phyloP scores from a whole-genome alignment of 2,797 vertebrate genomes.

The Tadarida brasiliensis region DNA sequence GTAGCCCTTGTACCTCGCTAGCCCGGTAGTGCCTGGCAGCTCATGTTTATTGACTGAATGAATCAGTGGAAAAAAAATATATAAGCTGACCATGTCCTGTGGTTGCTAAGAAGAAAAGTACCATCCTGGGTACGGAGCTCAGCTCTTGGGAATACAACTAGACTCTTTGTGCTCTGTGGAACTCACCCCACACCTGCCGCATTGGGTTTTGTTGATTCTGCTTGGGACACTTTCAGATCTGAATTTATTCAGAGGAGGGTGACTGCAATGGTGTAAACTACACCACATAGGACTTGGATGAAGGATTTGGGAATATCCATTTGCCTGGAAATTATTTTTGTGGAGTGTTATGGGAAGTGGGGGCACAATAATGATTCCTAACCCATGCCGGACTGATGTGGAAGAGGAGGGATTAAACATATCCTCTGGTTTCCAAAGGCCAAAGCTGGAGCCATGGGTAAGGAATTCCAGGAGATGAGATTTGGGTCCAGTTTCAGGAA shows the following conservation, averaged over 20 bases:
- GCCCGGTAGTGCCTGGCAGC: background rate
- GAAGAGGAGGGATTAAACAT: background rate
- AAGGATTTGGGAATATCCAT: background rate
- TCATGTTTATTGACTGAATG: background rate
- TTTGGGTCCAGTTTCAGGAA: background rate
- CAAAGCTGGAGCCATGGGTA: background rate
- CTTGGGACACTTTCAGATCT: background rate
- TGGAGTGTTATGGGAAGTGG: background rate
- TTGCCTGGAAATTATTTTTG: conserved; percentile 28
- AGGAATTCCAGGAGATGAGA: background rate
- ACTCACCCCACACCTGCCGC: background rate
- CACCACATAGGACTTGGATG: background rate
- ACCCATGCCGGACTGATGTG: background rate
- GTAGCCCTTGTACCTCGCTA: background rate
- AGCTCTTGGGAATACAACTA: background rate
- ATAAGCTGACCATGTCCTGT: background rate
- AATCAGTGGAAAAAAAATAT: conserved; percentile 7
- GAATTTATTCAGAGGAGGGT: background rate
- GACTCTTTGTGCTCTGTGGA: background rate
- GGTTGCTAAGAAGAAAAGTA: background rate
- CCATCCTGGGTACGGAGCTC: background rate
- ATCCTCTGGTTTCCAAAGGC: background rate
- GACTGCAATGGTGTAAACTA: background rate
- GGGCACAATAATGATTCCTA: background rate
- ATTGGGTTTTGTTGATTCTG: background rate